Evolutionary conservation across 2,888 invertebrate species (phyloP).

Genomic region (Cancer borealis): DNA sequence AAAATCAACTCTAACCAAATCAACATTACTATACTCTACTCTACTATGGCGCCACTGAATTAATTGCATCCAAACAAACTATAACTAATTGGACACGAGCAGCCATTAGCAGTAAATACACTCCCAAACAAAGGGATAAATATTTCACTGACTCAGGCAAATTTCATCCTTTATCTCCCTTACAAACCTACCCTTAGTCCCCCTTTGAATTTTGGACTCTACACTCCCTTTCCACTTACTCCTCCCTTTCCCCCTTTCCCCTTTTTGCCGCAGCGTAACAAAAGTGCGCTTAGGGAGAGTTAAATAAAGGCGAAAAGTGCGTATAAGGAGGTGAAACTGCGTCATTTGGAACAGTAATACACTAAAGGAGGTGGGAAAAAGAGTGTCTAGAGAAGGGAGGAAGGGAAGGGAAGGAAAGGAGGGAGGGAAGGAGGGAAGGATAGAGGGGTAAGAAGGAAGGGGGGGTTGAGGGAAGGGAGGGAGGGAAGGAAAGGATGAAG

Average conservation of each 20-base stretch:
- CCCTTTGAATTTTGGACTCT: not conserved
- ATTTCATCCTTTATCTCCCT: not conserved
- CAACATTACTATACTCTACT: not conserved
- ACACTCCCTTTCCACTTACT: not conserved
- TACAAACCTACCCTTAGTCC: too few species aligned
- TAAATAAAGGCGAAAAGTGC: not conserved
- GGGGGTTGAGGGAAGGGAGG: too few species aligned
- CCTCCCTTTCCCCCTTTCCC: not conserved
- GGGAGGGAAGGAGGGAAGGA: too few species aligned
- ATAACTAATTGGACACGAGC: not conserved
- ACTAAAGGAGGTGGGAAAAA: not conserved
- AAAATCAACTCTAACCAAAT: not conserved
- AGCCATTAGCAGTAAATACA: constrained; percentile 17
- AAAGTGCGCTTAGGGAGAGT: not conserved
- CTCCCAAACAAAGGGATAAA: not conserved
- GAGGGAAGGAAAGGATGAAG: too few species aligned
- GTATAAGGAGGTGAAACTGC: not conserved
- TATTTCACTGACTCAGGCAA: not conserved
- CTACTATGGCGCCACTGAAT: not conserved
- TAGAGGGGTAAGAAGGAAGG: too few species aligned
- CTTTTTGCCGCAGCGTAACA: not conserved
- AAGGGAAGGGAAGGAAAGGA: not conserved
- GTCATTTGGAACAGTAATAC: not conserved
- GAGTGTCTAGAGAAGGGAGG: not conserved
- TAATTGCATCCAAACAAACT: not conserved